phyloP scores from a whole-genome alignment of 1,140 invertebrate species.

The Steinernema khuongi region DNA sequence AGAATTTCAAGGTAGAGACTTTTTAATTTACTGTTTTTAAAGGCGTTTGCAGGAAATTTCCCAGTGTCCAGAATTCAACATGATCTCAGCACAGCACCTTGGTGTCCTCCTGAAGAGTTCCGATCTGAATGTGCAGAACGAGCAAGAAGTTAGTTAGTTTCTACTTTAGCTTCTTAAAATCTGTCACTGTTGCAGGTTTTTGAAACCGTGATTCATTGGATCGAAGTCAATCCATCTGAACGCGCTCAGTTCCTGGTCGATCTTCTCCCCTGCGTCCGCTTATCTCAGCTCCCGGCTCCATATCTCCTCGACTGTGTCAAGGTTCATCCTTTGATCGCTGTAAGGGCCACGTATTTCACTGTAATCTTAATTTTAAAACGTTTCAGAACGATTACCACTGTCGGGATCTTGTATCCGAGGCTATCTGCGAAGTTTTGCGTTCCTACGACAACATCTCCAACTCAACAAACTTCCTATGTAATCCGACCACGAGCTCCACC shows the following conservation, averaged over 20 bases:
- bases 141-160: conserved; percentile 26
- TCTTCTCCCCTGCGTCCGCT: conserved; percentile 19
- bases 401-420: neutral
- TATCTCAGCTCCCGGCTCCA: conserved; percentile 19
- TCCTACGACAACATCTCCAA: neutral
- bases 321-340: conserved; percentile 13
- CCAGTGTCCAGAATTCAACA: conserved; percentile 23
- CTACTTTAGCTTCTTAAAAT: neutral
- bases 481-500: neutral
- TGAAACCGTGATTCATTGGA: conserved; percentile 30
- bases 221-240: conserved; percentile 11
- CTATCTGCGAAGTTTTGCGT: neutral
- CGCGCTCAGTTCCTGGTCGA: conserved; percentile 21
- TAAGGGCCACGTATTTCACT: neutral
- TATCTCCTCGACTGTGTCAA: conserved; percentile 17
- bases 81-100: conserved; percentile 33
- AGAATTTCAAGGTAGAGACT: conserved; percentile 26
- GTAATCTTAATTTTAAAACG: neutral
- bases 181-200: conserved; percentile 20
- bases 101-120: conserved; percentile 29
- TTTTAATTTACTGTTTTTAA: neutral
- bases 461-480: neutral
- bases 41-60: conserved; percentile 27
- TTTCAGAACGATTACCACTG: neutral
- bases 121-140: conserved; percentile 32